Evolutionary conservation across 2,113 vertebrate species (phyloP).

Genomic region (Pelmatolapia mariae): DNA sequence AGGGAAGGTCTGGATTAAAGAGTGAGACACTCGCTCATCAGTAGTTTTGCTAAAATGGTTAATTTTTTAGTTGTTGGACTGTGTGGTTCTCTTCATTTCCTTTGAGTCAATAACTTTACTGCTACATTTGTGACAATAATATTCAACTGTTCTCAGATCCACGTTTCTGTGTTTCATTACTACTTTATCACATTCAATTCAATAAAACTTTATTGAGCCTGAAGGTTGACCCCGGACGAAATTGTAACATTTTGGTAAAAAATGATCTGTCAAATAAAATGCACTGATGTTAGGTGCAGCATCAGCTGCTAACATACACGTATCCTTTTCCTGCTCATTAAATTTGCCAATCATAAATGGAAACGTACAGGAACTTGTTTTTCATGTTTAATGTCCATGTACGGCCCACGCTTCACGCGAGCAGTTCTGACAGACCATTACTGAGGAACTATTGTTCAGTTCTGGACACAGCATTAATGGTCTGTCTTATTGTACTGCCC

Average conservation of each 20-base stretch:
- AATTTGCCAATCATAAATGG: background rate
- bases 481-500: background rate
- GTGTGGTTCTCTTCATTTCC: background rate
- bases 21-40: background rate
- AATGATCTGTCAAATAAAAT: background rate
- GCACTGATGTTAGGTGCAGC: background rate
- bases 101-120: background rate
- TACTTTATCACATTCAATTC: background rate
- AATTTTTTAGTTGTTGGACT: background rate
- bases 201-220: background rate
- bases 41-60: background rate
- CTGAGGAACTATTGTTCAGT: background rate
- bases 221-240: background rate
- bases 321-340: background rate
- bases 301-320: background rate
- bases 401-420: rapidly evolving
- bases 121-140: background rate
- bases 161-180: background rate
- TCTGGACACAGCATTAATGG: background rate
- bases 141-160: background rate
- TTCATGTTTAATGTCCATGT: background rate
- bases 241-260: background rate
- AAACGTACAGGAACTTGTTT: background rate
- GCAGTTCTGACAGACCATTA: background rate
- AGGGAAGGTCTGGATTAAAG: too few species aligned